Evolutionary conservation across 2,888 invertebrate genomes (phyloP), one percentile per base, ranked within the genome.

Genomic region (Habrosyne pyritoides): DNA sequence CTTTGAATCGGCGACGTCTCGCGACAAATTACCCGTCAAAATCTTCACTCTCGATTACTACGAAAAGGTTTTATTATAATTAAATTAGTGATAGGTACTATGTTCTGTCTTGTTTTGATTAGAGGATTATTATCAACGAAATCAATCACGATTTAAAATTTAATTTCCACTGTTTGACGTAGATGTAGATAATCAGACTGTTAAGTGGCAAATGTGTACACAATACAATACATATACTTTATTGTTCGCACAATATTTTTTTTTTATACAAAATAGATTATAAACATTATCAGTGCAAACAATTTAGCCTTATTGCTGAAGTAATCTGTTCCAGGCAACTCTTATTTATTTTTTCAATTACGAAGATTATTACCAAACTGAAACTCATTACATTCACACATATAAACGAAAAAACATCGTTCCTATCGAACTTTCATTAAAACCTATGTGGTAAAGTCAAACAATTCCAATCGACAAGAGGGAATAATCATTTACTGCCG

Each of bases 11-110:
- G 61, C 57, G 60, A 61, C 62, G 62, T 64, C 64, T 66, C 59
- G 63, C 61, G 63, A 67, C 63, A 61, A 63, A 64, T 64, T 62
- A 60, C 59, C 60, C 61, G 53, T 51, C 53, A 58, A 67, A 50
- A 50, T 50, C 21, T 18, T 50, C 50, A 50, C 30, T 18, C 6
- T n/a, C 36, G 36, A 18, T 42, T 42, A 18, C 1, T 18, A 14
- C 2, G 7, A 42, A 33, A 42, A 42, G 18, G 18, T 18, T 42
- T 42, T 42, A 42, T 18, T 2, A 2, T 14, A 42, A 42, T 42
- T 14, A 18, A 18, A 18, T 33, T 33, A 7, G 42, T 42, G 18
- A 42, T 18, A 14, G n/a, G n/a, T n/a, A n/a, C n/a, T n/a, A n/a
- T n/a, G 14, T 14, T 33, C 2, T 12, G n/a, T 5, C n/a, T n/a